Percentiles rank a stretch among this genome's conserved stretches.
These are phyloP conservation scores for Rhynchophorus ferrugineus DNA, from an alignment of 1,140 invertebrate genomes.

Conservation along the genomic window DNA sequence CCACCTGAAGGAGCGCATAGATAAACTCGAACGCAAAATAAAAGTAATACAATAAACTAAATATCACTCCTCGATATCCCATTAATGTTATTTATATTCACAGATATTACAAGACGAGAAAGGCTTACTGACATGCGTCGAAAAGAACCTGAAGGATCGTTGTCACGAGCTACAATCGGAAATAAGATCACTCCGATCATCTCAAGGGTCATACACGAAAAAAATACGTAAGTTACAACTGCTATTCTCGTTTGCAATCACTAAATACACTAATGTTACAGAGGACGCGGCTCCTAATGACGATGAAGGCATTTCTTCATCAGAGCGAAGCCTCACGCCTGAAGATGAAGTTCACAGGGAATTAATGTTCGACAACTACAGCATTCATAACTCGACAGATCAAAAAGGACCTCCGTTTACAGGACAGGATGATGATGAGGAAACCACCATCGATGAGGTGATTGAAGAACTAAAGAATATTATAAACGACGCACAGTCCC, in stretches of 20 bases:
- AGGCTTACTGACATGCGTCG: slow-evolving; percentile 62
- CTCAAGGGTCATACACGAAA: slow-evolving; percentile 20
- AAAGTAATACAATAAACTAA: slow-evolving; percentile 45
- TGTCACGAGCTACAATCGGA: slow-evolving; percentile 60
- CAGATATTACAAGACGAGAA: slow-evolving; percentile 74
- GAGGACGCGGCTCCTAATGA: slow-evolving; percentile 66
- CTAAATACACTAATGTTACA: slow-evolving; percentile 18
- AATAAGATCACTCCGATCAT: slow-evolving; percentile 37
- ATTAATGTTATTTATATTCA: slow-evolving; percentile 24
- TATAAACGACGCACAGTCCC: slow-evolving; percentile 73
- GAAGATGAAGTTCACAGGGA: slow-evolving; percentile 52
- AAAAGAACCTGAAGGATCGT: slow-evolving; percentile 67
- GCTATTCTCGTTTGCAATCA: neutral
- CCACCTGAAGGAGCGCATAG: slow-evolving; percentile 52
- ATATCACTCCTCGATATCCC: neutral
- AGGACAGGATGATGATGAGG: slow-evolving; percentile 58
- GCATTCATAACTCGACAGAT: slow-evolving; percentile 41
- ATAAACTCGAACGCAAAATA: slow-evolving; percentile 60
- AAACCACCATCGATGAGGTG: slow-evolving; percentile 80
- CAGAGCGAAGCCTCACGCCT: slow-evolving; percentile 66
- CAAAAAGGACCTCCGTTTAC: slow-evolving; percentile 27
- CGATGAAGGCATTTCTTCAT: slow-evolving; percentile 79
- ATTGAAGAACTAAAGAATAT: slow-evolving; percentile 79
- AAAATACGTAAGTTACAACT: slow-evolving; percentile 19
- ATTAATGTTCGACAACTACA: slow-evolving; percentile 55